Conservation (phyloP, 2,888 invertebrate species). For the Scaptomyza caliginosa region DNA sequence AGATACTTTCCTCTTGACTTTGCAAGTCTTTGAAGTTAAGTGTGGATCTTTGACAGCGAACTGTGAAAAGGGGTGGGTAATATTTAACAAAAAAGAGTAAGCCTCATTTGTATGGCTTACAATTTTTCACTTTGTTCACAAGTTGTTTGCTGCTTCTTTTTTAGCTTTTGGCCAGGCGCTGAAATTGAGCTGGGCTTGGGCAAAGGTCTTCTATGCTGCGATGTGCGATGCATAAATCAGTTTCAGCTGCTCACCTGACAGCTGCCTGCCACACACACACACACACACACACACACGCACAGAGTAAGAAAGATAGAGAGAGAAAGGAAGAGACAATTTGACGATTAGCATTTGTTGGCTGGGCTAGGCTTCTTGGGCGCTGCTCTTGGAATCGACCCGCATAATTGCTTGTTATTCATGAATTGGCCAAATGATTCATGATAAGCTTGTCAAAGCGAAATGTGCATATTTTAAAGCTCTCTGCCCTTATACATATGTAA, state of each 20-base stretch:
- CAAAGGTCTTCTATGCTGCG: conserved; percentile 3
- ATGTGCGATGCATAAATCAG: conserved; percentile 70
- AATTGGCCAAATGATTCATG: conserved; percentile 61
- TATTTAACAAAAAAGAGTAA: not conserved
- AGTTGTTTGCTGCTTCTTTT: conserved; percentile 3
- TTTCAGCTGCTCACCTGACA: conserved; percentile 58
- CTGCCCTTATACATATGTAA: conserved; percentile 1
- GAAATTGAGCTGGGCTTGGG: conserved; percentile 22
- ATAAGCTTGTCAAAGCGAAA: conserved; percentile 48
- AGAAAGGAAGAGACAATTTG: conserved; percentile 18
- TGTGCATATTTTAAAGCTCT: conserved; percentile 26
- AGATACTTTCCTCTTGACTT: conserved; percentile 10
- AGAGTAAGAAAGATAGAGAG: no score
- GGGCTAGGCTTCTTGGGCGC: conserved; percentile 1
- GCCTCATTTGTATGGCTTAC: not conserved
- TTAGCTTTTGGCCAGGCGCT: conserved; percentile 17
- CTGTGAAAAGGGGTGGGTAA: not conserved
- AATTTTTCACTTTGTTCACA: not conserved
- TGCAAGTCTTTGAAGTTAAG: conserved; percentile 35
- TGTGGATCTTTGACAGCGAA: not conserved
- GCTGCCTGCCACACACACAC: conserved; percentile 43
- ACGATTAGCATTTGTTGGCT: conserved; percentile 46
- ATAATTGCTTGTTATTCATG: conserved; percentile 75
- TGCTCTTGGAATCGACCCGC: conserved; percentile 51
- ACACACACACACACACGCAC: conserved; percentile 4